Evolutionary conservation across 2,888 invertebrate species (phyloP).

Genomic region (Glyphotaelius pellucidus): DNA sequence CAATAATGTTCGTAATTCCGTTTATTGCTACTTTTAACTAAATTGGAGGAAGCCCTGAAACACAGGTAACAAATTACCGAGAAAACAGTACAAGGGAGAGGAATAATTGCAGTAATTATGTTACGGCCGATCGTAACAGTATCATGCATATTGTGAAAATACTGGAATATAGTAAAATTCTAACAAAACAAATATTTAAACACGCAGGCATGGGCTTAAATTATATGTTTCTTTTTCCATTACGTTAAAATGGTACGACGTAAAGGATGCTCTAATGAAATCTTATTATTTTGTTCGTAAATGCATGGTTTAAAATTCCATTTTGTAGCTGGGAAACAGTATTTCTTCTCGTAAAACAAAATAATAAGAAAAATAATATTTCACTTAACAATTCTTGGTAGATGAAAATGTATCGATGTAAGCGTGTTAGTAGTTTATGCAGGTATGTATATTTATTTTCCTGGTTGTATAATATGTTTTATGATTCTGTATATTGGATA

Average conservation of each 20-base stretch:
- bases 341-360: background rate
- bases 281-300: background rate
- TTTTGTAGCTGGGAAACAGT: background rate
- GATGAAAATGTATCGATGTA: too few species aligned
- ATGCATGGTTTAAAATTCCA: background rate
- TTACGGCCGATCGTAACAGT: background rate
- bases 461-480: too few species aligned
- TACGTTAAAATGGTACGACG: background rate
- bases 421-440: too few species aligned
- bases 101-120: background rate
- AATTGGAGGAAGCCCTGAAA: background rate
- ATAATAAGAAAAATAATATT: background rate
- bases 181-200: background rate
- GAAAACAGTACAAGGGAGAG: background rate
- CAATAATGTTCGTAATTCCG: constrained; percentile 1
- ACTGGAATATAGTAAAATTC: background rate
- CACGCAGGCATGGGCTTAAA: background rate
- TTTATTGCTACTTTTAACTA: constrained; percentile 24
- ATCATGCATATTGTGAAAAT: background rate
- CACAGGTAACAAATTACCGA: constrained; percentile 1
- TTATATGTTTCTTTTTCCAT: background rate
- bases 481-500: too few species aligned
- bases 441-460: too few species aligned
- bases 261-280: background rate
- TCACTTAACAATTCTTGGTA: too few species aligned